phyloP scores from a whole-genome alignment of 2,113 vertebrate species.

The Otocyon megalotis region DNA sequence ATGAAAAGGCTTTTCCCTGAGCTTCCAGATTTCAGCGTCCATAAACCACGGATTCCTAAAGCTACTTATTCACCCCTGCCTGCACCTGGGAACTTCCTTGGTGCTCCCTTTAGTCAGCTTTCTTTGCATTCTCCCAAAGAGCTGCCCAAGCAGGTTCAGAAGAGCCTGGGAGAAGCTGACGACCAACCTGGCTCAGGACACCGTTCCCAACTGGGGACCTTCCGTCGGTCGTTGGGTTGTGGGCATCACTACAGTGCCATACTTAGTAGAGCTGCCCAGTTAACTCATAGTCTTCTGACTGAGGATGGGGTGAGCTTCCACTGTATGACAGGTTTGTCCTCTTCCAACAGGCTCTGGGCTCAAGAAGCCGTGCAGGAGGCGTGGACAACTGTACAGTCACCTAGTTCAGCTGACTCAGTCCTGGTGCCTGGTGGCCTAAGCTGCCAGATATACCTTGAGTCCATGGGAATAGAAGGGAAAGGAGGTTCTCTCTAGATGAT shows the following conservation, averaged over 20 bases:
- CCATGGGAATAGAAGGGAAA: not conserved
- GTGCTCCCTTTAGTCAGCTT: not conserved
- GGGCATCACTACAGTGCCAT: accelerated
- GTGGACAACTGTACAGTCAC: not conserved
- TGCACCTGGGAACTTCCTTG: not conserved
- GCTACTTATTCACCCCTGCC: not conserved
- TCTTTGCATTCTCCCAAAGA: not conserved
- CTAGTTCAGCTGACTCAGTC: not conserved
- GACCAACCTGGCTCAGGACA: not conserved
- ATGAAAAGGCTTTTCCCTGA: not conserved
- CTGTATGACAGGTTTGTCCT: not conserved
- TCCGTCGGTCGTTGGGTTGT: not conserved
- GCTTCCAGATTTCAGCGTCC: not conserved
- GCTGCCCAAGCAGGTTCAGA: not conserved
- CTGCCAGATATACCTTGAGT: too few species aligned
- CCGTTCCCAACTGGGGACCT: not conserved
- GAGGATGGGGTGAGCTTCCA: not conserved
- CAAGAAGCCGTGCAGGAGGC: not conserved
- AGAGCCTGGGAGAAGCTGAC: not conserved
- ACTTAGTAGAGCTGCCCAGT: not conserved
- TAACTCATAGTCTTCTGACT: not conserved
- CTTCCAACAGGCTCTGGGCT: not conserved
- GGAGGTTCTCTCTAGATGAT: not conserved
- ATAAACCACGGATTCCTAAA: not conserved
- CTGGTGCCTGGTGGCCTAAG: not conserved